Conservation (phyloP, 2,888 invertebrate species). For the Thera obeliscata region DNA sequence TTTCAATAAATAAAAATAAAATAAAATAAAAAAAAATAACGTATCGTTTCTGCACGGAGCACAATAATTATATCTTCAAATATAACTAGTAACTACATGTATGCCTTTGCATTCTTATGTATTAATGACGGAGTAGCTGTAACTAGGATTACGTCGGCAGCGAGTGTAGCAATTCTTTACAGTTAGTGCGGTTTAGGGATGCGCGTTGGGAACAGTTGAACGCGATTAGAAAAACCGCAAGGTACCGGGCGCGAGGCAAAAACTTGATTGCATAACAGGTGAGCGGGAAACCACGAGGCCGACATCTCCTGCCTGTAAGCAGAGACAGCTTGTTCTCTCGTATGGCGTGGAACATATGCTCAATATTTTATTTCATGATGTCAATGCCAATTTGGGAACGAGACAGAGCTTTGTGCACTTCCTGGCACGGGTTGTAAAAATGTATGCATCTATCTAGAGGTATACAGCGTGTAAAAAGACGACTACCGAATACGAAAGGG, state of each 20-base stretch:
- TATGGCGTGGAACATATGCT: constrained; percentile 35
- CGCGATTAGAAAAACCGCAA: constrained; percentile 65
- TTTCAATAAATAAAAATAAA: too few relatives aligned
- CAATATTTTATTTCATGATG: constrained; percentile 1
- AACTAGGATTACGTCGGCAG: constrained; percentile 49
- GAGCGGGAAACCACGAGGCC: constrained; percentile 52
- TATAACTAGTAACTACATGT: constrained; percentile 44
- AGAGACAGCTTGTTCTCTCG: constrained; percentile 29
- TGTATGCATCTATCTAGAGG: too few relatives aligned
- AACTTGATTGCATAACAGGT: constrained; percentile 61
- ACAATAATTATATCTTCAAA: constrained; percentile 49
- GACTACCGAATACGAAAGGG: too few relatives aligned
- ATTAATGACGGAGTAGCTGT: constrained; percentile 59
- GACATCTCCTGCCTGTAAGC: constrained; percentile 39
- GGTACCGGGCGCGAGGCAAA: constrained; percentile 56
- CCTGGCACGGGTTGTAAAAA: too few relatives aligned
- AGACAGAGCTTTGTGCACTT: too few relatives aligned
- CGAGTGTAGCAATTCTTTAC: constrained; percentile 61
- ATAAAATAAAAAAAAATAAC: too few relatives aligned
- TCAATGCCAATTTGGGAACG: neutral
- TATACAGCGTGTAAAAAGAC: too few relatives aligned
- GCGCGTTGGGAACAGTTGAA: constrained; percentile 54
- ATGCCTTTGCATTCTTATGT: constrained; percentile 53
- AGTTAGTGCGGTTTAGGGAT: constrained; percentile 69
- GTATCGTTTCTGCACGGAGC: constrained; percentile 43